Base-by-base conservation (phyloP, 2,888 invertebrate genomes). In the Diaprepes abbreviatus region DNA sequence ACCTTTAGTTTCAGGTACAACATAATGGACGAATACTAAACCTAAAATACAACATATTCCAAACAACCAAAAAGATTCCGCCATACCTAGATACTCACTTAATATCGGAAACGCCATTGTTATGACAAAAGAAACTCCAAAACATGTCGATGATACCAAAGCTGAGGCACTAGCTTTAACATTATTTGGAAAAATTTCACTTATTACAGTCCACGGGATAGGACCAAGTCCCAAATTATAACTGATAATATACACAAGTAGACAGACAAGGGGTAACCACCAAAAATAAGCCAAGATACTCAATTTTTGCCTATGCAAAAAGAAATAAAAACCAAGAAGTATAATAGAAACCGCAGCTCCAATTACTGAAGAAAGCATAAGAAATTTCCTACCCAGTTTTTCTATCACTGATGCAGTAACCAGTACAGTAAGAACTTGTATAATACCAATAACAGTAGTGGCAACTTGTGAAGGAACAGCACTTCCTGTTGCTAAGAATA, bases 131-230 rank as follows among this genome's bases (percentile, higher is more conserved):
- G 73, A 74, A n/a, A 69, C 67, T 4, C 54, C 21, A 33, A 77
- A 74, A 55, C 74, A 68, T 1, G 74, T 67, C 9, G 73, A 66
- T 10, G 76, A 71, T 1, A 71, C 70, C 0, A 92, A 91, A 19
- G 89, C 85, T 2, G 74, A 55, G 0, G 91, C 89, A 82, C 92
- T 92, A 0, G 93, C 90, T 66, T 75, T 76, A 5, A 73, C 68
- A 75, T 92, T 91, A 0, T 90, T 85, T 17, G 95, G 90, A 82
- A 95, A 91, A 83, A 94, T 88, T 82, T 95, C 94, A 0, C 92
- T 91, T 87, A 93, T 88, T 31, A 94, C 89, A 0, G 93, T 91
- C 93, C 93, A 94, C 0, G 93, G 92, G 38, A 94, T 81, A 0
- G 93, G 91, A 2, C 95, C 93, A 57, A 92, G 88, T 0, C 90